A percentile compares a stretch with the other conserved stretches of the same genome.
Evolutionary conservation across 2,797 vertebrate genomes (phyloP).

Genomic region (Nyctalus aviator): DNA sequence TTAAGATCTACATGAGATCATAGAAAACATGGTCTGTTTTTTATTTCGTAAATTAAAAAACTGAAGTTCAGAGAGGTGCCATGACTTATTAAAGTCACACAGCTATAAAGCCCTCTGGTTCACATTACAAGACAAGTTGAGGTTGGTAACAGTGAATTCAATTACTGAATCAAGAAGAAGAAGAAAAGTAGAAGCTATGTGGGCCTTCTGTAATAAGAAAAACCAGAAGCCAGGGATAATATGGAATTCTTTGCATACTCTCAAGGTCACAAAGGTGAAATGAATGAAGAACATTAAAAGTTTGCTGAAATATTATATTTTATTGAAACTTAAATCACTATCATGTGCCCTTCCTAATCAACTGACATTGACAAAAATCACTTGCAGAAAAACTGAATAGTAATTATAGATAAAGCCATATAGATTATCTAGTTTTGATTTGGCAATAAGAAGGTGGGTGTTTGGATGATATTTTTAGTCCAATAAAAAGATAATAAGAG

Average conservation of each 20-base stretch:
- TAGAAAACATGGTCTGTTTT: background rate
- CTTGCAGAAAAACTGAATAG: background rate
- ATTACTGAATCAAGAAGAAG: background rate
- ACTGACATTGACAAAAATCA: background rate
- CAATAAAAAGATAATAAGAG: background rate
- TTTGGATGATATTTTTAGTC: background rate
- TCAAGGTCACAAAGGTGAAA: background rate
- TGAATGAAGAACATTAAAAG: background rate
- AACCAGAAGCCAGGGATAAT: background rate
- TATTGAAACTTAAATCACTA: background rate
- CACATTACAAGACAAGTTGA: background rate
- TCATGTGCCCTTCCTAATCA: background rate
- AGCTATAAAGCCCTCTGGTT: background rate
- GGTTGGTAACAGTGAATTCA: background rate
- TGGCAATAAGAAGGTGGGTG: background rate
- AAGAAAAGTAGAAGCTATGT: background rate
- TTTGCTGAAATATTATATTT: background rate
- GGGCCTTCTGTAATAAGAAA: background rate
- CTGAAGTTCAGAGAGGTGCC: background rate
- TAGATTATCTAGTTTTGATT: background rate
- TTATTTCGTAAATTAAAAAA: slow-evolving; percentile 42
- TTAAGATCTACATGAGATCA: background rate
- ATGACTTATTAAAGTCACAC: background rate
- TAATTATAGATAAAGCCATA: background rate
- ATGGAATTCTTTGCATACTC: background rate